phyloP scores from a whole-genome alignment of 2,113 vertebrate genomes.

The Thalassoma bifasciatum region DNA sequence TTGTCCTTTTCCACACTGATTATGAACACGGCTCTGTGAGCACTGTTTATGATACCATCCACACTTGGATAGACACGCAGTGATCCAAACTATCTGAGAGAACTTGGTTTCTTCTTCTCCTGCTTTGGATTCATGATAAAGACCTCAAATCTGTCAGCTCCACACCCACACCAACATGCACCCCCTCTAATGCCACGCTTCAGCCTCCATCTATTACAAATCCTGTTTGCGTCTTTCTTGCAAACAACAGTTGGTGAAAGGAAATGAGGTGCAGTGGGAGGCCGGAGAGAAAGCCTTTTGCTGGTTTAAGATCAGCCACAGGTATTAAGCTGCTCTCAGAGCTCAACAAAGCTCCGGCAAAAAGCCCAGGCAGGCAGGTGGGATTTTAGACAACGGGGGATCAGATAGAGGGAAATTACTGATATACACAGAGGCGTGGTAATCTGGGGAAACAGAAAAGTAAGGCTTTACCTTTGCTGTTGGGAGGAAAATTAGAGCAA shows the following conservation, averaged over 20 bases:
- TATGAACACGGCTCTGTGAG: neutral
- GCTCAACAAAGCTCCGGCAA: constrained; percentile 43
- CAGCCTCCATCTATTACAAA: constrained; percentile 24
- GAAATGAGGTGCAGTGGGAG: constrained; percentile 68
- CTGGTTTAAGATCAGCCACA: constrained; percentile 63
- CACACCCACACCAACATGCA: neutral
- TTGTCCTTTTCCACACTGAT: neutral
- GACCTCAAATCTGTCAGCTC: constrained; percentile 2
- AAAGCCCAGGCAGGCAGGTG: constrained; percentile 44
- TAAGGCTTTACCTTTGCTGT: constrained; percentile 41
- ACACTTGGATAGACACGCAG: constrained; percentile 8
- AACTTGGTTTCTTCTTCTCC: constrained; percentile 10
- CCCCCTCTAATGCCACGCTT: constrained; percentile 21
- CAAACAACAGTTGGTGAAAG: constrained; percentile 9
- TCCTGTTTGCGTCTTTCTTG: constrained; percentile 13
- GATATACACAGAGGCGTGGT: constrained; percentile 24
- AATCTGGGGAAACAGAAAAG: constrained; percentile 48
- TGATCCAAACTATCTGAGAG: constrained; percentile 13
- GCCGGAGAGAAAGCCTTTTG: constrained; percentile 58
- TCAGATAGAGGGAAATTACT: constrained; percentile 51
- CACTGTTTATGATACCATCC: neutral
- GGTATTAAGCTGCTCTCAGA: constrained; percentile 69
- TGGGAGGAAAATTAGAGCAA: constrained; percentile 32
- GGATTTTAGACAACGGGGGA: constrained; percentile 38
- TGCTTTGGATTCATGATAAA: constrained; percentile 18